A percentile compares a stretch with the other conserved stretches of the same genome.
These are phyloP conservation scores for Blastobasis lacticolella DNA, from an alignment of 2,888 invertebrate genomes.

Conservation along the genomic window DNA sequence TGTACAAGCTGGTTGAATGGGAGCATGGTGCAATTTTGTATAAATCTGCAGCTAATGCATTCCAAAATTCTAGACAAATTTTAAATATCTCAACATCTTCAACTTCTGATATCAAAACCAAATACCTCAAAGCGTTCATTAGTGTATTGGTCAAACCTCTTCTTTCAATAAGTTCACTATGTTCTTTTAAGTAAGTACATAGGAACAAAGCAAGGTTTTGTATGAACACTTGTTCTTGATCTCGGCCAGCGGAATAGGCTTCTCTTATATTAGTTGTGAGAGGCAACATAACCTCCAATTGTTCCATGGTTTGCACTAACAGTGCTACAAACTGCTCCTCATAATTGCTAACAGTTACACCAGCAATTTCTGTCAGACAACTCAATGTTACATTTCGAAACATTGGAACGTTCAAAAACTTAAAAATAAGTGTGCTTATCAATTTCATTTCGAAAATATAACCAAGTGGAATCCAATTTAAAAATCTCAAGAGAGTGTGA, in stretches of 20 bases:
- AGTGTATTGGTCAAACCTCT: slow-evolving; percentile 84
- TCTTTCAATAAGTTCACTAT: slow-evolving; percentile 91
- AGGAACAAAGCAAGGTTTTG: slow-evolving; percentile 98
- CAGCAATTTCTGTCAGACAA: slow-evolving; percentile 98
- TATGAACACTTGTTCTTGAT: slow-evolving; percentile 99
- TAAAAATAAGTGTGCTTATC: slow-evolving; percentile 93
- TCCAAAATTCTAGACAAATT: slow-evolving; percentile 99
- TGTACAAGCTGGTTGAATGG: slow-evolving; percentile 54
- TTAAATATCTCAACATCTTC: slow-evolving; percentile 99
- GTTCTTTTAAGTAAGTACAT: slow-evolving; percentile 97
- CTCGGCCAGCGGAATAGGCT: slow-evolving; percentile 94
- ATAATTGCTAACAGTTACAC: slow-evolving; percentile 91
- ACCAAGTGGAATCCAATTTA: slow-evolving; percentile 99
- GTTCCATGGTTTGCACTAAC: slow-evolving; percentile 93
- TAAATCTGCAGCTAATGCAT: slow-evolving; percentile 91
- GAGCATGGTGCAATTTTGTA: slow-evolving; percentile 90
- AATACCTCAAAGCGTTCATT: slow-evolving; percentile 88
- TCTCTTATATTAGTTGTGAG: slow-evolving; percentile 92
- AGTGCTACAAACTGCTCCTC: slow-evolving; percentile 93
- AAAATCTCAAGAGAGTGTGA: slow-evolving; percentile 95
- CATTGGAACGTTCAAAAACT: slow-evolving; percentile 97
- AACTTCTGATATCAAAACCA: slow-evolving; percentile 95
- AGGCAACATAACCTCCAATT: slow-evolving; percentile 94
- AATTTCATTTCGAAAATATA: slow-evolving; percentile 99
- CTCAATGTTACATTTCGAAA: slow-evolving; percentile 98